Evolutionary conservation across 92 coral and sea anemone genomes (phyloP).

Genomic region (Zoanthus sociatus): DNA sequence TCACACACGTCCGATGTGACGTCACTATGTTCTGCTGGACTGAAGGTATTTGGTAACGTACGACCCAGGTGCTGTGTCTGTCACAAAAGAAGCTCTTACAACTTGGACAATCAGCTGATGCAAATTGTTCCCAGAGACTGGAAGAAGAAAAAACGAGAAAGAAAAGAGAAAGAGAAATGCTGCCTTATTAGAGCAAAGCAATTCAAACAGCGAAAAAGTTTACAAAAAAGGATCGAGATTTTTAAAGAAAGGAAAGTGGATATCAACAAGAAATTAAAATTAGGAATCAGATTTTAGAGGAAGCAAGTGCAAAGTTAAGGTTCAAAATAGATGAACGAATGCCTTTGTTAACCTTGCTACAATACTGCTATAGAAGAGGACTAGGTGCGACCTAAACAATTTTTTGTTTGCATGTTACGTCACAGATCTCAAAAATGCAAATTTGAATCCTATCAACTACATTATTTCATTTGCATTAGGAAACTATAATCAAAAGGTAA

Average conservation of each 20-base stretch:
- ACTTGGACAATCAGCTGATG: constrained; percentile 57
- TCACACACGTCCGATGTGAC: no score
- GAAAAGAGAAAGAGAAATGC: constrained; percentile 1
- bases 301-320: constrained; percentile 53
- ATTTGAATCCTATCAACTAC: no score
- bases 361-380: no score
- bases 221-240: constrained; percentile 32
- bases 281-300: constrained; percentile 44
- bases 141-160: constrained; percentile 53
- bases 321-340: no score
- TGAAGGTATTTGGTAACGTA: constrained; percentile 37
- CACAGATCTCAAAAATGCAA: no score
- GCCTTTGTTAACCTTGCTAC: no score
- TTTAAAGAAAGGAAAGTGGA: constrained; percentile 39
- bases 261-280: constrained; percentile 46
- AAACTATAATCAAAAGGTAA: no score
- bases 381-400: no score
- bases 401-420: no score
- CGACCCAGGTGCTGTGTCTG: constrained; percentile 61
- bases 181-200: constrained; percentile 44
- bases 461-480: no score
- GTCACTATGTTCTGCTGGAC: neutral
- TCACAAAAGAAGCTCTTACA: constrained; percentile 59
- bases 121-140: constrained; percentile 44
- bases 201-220: constrained; percentile 35